Evolutionary conservation across 1,140 invertebrate species (phyloP), one percentile per base, ranked within the genome.

Genomic region (Hylyphantes graminicola): DNA sequence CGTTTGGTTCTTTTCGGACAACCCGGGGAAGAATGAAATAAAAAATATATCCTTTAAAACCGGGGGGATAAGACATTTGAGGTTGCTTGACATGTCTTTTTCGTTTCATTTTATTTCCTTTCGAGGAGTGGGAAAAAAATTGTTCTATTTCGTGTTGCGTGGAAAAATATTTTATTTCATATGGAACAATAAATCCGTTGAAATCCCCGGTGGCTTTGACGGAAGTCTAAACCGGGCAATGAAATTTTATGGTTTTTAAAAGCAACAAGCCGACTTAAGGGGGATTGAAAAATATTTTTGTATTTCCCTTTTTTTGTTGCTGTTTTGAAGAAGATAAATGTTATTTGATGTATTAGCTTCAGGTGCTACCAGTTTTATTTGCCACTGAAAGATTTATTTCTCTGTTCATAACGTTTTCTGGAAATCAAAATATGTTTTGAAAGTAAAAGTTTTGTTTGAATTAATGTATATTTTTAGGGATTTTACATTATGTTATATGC

Each of bases 41-140:
- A 54, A 65, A 83, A 83, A 48, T 83, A 54, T 83, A 83, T 74
- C 80, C 70, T 83, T 83, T 83, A 83, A 83, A 83, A 83, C 80
- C 80, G 15, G 12, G 50, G 63, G 80, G 80, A 83, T 83, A 61
- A 83, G 75, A 83, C 80, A 83, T 83, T 81, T 83, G 80, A 83
- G 80, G 80, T 83, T 63, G 35, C 55, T 73, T 83, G 80, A 83
- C 80, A 83, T 65, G 50, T 55, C 70, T 83, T 59, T 75, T 67
- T 65, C 54, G 53, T 51, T 65, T 57, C 59, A 21, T 10, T 78
- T 83, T 83, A 55, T 74, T 83, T 74, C 50, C 19, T 70, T 70
- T 17, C n/a, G 51, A 11, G 10, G n/a, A 17, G 13, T 35, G 57
- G 57, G 57, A 74, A 74, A 72, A 73, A 74, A 73, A 70, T n/a